phyloP scores from a whole-genome alignment of 2,113 vertebrate species.

The Gallinago undulata region DNA sequence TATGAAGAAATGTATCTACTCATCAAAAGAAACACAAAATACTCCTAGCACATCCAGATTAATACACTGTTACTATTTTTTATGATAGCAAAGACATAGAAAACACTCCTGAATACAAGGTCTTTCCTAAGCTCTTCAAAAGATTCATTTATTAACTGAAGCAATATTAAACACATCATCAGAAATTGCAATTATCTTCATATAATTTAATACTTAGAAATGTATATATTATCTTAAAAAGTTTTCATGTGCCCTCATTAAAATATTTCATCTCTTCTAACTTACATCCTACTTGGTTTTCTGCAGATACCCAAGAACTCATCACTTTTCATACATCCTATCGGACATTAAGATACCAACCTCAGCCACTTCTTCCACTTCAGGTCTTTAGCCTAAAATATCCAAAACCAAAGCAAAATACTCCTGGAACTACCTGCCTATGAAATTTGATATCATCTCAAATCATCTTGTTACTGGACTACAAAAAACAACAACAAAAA shows the following conservation, averaged over 20 bases:
- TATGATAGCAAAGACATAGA: background rate
- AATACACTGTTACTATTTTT: background rate
- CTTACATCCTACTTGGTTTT: background rate
- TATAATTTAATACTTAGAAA: background rate
- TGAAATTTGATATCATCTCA: background rate
- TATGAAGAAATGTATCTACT: background rate
- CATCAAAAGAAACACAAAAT: background rate
- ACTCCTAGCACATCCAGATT: background rate
- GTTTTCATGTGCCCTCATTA: background rate
- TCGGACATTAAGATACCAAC: background rate
- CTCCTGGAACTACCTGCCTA: background rate
- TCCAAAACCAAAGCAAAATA: background rate
- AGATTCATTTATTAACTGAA: background rate
- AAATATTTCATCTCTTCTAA: background rate
- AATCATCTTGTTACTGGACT: background rate
- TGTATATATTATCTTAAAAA: background rate
- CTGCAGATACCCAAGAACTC: background rate
- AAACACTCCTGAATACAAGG: background rate
- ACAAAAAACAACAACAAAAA: background rate
- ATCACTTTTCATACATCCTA: background rate
- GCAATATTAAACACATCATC: background rate
- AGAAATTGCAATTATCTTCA: background rate
- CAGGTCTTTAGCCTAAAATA: background rate
- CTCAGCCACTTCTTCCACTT: background rate
- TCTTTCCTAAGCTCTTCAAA: background rate